Conservation (phyloP, 2,113 vertebrate genomes). For the western clawed frog (Xenopus tropicalis) region UCB_Xtro_10.0 CM004452.2:49831001-49831500, state of each 20-base stretch:
- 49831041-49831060: slow-evolving; percentile 19
- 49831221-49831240: slow-evolving; percentile 4
- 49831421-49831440: neutral
- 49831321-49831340: slow-evolving; percentile 8
- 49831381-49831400: neutral
- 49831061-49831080: slow-evolving; percentile 31
- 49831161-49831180: slow-evolving; percentile 6
- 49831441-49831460: neutral
- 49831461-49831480: neutral
- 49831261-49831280: slow-evolving; percentile 13
- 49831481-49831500: neutral
- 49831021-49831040: slow-evolving; percentile 64
- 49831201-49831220: slow-evolving; percentile 15
- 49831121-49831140: slow-evolving; percentile 2
- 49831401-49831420: neutral
- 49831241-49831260: too few species aligned
- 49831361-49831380: slow-evolving; percentile 12
- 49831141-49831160: slow-evolving; percentile 4
- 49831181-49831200: neutral
- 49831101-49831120: slow-evolving; percentile 1
- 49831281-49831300: neutral
- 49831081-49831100: slow-evolving; percentile 14
- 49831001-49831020: slow-evolving; percentile 70
- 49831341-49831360: slow-evolving; percentile 10
- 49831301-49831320: slow-evolving; percentile 25